These are phyloP conservation scores for Crotalus adamanteus DNA, from an alignment of 2,797 vertebrate genomes.

Conservation along the genomic window DNA sequence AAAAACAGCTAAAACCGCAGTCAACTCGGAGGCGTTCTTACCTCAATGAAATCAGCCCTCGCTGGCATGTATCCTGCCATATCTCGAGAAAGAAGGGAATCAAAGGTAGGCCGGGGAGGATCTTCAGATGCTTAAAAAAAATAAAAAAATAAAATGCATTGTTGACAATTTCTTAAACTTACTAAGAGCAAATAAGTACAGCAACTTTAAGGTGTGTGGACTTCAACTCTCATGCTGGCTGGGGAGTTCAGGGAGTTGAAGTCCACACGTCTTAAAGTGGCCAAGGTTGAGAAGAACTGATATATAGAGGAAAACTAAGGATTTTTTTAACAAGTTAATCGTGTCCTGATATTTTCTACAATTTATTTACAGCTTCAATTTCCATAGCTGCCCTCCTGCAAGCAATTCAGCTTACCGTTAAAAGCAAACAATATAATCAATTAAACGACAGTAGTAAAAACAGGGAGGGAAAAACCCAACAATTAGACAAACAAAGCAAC, in stretches of 20 bases:
- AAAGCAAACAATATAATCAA: not conserved
- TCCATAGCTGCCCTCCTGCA: not conserved
- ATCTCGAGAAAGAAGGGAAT: slow-evolving; percentile 92
- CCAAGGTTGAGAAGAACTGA: too few relatives aligned
- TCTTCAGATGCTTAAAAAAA: slow-evolving; percentile 84
- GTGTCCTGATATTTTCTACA: not conserved
- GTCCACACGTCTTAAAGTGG: too few relatives aligned
- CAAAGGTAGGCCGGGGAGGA: slow-evolving; percentile 92
- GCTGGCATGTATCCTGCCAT: slow-evolving; percentile 99
- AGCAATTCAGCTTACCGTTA: not conserved
- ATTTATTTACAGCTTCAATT: not conserved
- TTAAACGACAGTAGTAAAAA: not conserved
- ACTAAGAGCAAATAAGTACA: not conserved
- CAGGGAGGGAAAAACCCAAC: fast-evolving
- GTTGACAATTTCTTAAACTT: not conserved
- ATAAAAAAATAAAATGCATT: not conserved
- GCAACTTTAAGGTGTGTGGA: not conserved
- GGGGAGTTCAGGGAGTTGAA: not conserved
- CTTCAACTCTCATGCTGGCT: not conserved
- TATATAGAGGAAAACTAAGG: not conserved
- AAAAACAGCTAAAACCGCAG: not conserved
- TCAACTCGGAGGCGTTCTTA: slow-evolving; percentile 58
- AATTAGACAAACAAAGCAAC: not conserved
- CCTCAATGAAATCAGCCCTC: slow-evolving; percentile 96
- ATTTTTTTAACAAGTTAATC: not conserved